Percentiles rank a stretch among this genome's conserved stretches.
These are phyloP conservation scores for Sebastes diaconus DNA, from an alignment of 2,797 vertebrate genomes.

Conservation along the genomic window DNA sequence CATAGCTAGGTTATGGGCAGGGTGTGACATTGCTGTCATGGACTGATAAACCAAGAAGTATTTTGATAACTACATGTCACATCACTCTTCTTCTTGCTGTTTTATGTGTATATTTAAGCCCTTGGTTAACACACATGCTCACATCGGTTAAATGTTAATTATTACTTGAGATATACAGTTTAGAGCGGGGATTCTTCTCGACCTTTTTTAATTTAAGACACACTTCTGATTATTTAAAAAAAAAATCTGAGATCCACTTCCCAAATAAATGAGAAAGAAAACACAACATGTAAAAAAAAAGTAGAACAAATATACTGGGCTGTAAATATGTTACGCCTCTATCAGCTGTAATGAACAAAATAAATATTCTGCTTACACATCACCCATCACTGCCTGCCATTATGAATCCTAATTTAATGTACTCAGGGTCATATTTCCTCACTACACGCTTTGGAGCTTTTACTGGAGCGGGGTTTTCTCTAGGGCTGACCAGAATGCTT, in stretches of 20 bases:
- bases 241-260: not conserved
- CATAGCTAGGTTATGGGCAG: not conserved
- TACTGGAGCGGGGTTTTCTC: not conserved
- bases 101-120: not conserved
- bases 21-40: not conserved
- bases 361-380: not conserved
- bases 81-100: not conserved
- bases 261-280: not conserved
- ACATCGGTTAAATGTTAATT: not conserved
- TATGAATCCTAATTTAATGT: not conserved
- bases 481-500: no score
- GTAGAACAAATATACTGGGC: not conserved
- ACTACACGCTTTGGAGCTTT: not conserved
- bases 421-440: not conserved
- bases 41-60: not conserved
- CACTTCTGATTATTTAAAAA: not conserved
- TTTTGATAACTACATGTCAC: not conserved
- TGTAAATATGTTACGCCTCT: not conserved
- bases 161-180: not conserved
- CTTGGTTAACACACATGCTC: not conserved
- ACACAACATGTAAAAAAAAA: not conserved
- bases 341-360: not conserved
- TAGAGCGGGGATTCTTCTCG: not conserved
- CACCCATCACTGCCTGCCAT: not conserved
- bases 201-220: not conserved